phyloP scores from a whole-genome alignment of 1,140 invertebrate genomes.

The Vanessa tameamea region DNA sequence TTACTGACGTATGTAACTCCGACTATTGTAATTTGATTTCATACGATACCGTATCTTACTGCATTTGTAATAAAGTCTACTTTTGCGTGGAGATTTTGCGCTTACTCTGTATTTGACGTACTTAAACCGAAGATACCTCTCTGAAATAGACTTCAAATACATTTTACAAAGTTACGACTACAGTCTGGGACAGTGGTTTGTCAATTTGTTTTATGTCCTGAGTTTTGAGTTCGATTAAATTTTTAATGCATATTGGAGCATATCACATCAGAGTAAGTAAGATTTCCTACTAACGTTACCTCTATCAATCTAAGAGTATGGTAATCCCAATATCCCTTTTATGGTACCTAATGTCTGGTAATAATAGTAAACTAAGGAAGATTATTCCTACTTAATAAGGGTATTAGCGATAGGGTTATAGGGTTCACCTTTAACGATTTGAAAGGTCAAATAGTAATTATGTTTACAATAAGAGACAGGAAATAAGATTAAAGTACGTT shows the following conservation, averaged over 20 bases:
- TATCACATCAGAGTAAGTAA: not conserved
- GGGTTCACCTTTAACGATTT: not conserved
- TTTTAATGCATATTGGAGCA: not conserved
- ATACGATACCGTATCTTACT: not conserved
- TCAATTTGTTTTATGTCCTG: not conserved
- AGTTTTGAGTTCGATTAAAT: not conserved
- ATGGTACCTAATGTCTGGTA: not conserved
- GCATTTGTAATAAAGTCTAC: not conserved
- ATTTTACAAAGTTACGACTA: slow-evolving; percentile 6
- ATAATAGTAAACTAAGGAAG: slow-evolving; percentile 4
- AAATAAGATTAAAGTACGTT: too few relatives aligned
- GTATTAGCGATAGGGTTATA: not conserved
- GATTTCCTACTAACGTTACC: too few relatives aligned
- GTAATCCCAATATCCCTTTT: not conserved
- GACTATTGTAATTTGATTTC: slow-evolving; percentile 1
- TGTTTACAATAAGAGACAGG: not conserved
- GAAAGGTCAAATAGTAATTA: not conserved
- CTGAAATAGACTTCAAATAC: slow-evolving; percentile 12
- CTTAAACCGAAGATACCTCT: slow-evolving; percentile 2
- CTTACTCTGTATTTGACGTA: slow-evolving; percentile 16
- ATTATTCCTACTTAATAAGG: slow-evolving; percentile 5
- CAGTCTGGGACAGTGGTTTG: slow-evolving; percentile 1
- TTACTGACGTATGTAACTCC: not conserved
- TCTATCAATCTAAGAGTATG: not conserved
- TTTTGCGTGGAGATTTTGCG: not conserved